These are phyloP conservation scores for Eupithecia subumbrata DNA, from an alignment of 2,888 invertebrate species.

Conservation along the genomic window DNA sequence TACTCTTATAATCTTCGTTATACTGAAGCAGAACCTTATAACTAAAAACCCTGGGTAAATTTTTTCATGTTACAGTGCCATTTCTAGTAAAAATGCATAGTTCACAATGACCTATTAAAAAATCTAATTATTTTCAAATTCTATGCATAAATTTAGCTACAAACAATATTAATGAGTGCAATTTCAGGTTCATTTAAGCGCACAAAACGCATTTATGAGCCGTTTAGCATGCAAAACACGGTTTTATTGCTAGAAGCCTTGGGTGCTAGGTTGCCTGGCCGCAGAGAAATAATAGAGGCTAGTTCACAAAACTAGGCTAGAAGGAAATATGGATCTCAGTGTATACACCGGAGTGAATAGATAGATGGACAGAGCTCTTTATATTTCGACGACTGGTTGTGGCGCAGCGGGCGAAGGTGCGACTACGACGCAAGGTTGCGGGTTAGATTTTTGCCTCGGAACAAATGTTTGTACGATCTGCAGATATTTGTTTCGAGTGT, in stretches of 20 bases:
- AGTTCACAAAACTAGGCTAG: neutral
- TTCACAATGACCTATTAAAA: neutral
- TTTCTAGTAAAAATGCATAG: neutral
- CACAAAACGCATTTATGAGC: constrained; percentile 18
- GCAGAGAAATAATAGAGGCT: constrained; percentile 12
- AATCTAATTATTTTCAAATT: constrained; percentile 7
- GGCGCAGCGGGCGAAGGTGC: too few species aligned
- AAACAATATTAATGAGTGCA: constrained; percentile 15
- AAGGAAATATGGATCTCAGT: neutral
- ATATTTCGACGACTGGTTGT: too few species aligned
- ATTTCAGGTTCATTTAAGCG: constrained; percentile 17
- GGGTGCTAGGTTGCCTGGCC: constrained; percentile 6
- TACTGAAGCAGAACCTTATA: too few species aligned
- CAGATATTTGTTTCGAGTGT: too few species aligned
- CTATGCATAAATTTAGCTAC: constrained; percentile 11
- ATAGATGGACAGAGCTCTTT: too few species aligned
- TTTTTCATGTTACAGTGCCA: neutral
- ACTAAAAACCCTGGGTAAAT: neutral
- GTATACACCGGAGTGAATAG: neutral
- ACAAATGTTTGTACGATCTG: too few species aligned
- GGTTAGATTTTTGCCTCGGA: too few species aligned
- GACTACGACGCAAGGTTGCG: too few species aligned
- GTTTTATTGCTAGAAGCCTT: constrained; percentile 29
- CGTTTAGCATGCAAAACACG: constrained; percentile 31
- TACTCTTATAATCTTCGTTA: too few species aligned